A percentile compares a stretch with the other conserved stretches of the same genome.
phyloP scores from a whole-genome alignment of 2,797 vertebrate genomes.

The Gobionotothen gibberifrons region DNA sequence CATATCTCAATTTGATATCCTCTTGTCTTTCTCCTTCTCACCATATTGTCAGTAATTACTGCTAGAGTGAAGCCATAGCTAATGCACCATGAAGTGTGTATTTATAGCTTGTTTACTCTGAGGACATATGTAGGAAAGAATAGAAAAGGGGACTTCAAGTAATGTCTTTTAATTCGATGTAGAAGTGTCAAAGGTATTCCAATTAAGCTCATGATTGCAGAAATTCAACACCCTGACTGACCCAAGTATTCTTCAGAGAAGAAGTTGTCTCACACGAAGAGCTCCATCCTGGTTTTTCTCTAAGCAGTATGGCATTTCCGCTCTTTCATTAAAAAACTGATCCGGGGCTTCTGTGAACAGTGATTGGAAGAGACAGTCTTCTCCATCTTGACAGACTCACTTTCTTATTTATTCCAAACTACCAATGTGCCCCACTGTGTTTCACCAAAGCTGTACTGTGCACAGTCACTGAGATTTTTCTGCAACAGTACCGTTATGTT shows the following conservation, averaged over 20 bases:
- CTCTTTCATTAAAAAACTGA: constrained; percentile 32
- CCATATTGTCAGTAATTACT: constrained; percentile 2
- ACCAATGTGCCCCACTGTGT: constrained; percentile 14
- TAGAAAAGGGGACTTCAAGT: neutral
- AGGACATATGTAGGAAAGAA: neutral
- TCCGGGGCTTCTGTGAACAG: neutral
- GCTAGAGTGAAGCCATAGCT: neutral
- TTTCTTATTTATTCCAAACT: constrained; percentile 32
- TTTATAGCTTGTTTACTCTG: constrained; percentile 35
- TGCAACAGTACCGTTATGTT: neutral
- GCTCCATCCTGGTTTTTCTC: neutral
- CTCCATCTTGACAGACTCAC: constrained; percentile 17
- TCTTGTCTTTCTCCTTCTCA: constrained; percentile 14
- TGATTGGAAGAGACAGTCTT: constrained; percentile 38
- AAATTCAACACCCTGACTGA: neutral
- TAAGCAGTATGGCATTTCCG: neutral
- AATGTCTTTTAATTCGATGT: neutral
- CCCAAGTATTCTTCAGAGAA: constrained; percentile 5
- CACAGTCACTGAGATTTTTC: constrained; percentile 3
- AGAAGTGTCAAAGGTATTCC: constrained; percentile 26
- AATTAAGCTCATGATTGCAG: constrained; percentile 13
- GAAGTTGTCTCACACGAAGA: neutral
- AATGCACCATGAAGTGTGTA: neutral
- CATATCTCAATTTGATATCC: constrained; percentile 14
- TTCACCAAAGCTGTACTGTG: constrained; percentile 20